Conservation (phyloP, 92 coral and sea anemone genomes). For the Phenganax stokvisi region DNA sequence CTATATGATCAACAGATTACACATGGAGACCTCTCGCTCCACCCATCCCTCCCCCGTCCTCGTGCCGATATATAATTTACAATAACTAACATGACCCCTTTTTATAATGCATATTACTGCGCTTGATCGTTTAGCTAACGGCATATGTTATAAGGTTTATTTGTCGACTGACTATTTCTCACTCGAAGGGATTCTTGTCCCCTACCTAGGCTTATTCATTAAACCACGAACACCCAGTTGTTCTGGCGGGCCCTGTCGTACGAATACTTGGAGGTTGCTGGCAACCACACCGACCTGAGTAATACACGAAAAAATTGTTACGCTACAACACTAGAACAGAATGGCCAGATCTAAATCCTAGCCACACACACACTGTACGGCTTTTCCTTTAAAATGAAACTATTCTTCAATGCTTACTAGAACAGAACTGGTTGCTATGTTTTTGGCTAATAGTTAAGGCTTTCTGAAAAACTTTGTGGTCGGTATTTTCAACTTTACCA, state of each 20-base stretch:
- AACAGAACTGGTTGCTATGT: no score
- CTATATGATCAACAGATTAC: slow-evolving; percentile 19
- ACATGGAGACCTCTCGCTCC: slow-evolving; percentile 10
- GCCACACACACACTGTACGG: neutral
- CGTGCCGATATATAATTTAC: neutral
- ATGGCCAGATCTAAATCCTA: neutral
- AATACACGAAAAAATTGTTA: neutral
- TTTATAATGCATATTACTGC: neutral
- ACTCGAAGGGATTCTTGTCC: no score
- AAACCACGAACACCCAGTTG: no score
- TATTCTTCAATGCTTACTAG: neutral
- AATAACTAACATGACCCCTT: no score
- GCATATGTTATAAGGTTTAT: no score
- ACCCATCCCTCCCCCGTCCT: neutral
- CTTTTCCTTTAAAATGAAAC: neutral
- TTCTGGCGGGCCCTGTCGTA: neutral
- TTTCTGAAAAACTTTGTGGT: no score
- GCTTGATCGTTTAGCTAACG: no score
- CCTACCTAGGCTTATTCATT: no score
- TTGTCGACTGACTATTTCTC: no score
- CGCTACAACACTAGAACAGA: neutral
- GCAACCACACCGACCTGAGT: slow-evolving; percentile 17
- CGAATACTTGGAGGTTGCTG: neutral
- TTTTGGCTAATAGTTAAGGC: no score
- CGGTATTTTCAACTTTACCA: no score